Percentiles rank a stretch among this genome's conserved stretches.
Evolutionary conservation across 2,113 vertebrate genomes (phyloP).

Genomic region (Phyllopteryx taeniolatus): DNA sequence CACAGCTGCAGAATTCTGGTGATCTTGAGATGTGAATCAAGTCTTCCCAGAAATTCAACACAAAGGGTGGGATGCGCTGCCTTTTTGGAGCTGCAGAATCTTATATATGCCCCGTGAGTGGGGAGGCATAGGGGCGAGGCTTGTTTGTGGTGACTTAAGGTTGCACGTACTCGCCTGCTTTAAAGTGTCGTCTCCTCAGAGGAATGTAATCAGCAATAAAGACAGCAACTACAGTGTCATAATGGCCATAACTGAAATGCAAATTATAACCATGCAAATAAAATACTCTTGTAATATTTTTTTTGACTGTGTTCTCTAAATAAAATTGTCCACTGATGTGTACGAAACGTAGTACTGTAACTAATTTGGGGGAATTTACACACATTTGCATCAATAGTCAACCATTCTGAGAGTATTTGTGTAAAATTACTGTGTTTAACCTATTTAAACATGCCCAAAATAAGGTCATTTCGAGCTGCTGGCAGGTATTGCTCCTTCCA

Average conservation of each 20-base stretch:
- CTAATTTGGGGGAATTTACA: not conserved
- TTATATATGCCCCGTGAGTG: conserved; percentile 46
- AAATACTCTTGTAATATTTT: not conserved
- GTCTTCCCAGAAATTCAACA: not conserved
- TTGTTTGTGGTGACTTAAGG: conserved; percentile 53
- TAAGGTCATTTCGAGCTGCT: conserved; percentile 3
- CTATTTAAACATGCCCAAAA: not conserved
- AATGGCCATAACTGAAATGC: not conserved
- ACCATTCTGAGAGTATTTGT: not conserved
- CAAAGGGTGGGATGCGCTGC: not conserved
- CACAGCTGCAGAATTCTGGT: conserved; percentile 40
- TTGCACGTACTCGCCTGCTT: conserved; percentile 27
- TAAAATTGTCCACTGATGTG: not conserved
- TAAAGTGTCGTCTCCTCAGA: conserved; percentile 31
- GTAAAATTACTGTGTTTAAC: not conserved
- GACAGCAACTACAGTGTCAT: not conserved
- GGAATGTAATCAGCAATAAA: not conserved
- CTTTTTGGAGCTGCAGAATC: conserved; percentile 3
- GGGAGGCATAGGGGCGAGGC: conserved; percentile 3
- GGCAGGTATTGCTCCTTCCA: conserved; percentile 13
- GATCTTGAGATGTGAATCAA: conserved; percentile 60
- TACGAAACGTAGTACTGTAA: not conserved
- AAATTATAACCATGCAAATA: not conserved
- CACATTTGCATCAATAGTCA: not conserved
- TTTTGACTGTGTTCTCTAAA: conserved; percentile 5